These are phyloP conservation scores for Pseudopleuronectes americanus DNA, from an alignment of 2,797 vertebrate genomes.

Conservation along the genomic window DNA sequence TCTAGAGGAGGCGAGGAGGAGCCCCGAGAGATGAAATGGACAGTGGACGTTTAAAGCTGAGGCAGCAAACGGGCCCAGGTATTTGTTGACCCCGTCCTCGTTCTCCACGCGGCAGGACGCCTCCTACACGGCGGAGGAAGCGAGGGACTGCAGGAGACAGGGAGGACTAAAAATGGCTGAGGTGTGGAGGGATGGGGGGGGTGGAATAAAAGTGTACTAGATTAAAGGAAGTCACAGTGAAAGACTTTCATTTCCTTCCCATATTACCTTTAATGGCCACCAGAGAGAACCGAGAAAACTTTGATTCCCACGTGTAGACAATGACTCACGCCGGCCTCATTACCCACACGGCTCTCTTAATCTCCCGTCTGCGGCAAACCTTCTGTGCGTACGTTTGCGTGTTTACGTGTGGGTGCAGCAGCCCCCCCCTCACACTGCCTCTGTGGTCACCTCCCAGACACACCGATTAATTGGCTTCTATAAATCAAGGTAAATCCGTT, in stretches of 20 bases:
- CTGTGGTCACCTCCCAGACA: constrained; percentile 55
- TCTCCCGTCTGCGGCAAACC: constrained; percentile 36
- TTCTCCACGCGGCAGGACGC: constrained; percentile 34
- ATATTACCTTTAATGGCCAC: constrained; percentile 37
- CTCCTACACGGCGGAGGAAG: constrained; percentile 24
- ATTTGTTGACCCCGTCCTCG: constrained; percentile 58
- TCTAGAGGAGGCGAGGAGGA: constrained; percentile 41
- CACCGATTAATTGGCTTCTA: constrained; percentile 67
- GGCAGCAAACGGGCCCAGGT: constrained; percentile 49
- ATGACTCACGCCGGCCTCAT: constrained; percentile 52
- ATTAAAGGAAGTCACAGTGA: constrained; percentile 46
- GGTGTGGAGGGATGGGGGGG: neutral
- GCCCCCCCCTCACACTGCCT: constrained; percentile 15
- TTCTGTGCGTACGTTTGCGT: constrained; percentile 33
- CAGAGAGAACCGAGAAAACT: constrained; percentile 49
- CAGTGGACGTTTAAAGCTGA: constrained; percentile 44
- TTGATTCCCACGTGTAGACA: constrained; percentile 40
- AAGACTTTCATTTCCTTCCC: constrained; percentile 37
- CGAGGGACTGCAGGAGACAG: constrained; percentile 19
- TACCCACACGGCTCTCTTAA: constrained; percentile 30
- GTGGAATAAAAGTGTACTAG: constrained; percentile 25
- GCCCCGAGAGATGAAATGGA: constrained; percentile 33
- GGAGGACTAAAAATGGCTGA: constrained; percentile 45
- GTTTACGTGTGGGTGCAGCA: constrained; percentile 22
- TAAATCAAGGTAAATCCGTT: constrained; percentile 64